A percentile compares a stretch with the other conserved stretches of the same genome.
These are phyloP conservation scores for Lasioglossum calceatum DNA, from an alignment of 2,888 invertebrate species.

Conservation along the genomic window DNA sequence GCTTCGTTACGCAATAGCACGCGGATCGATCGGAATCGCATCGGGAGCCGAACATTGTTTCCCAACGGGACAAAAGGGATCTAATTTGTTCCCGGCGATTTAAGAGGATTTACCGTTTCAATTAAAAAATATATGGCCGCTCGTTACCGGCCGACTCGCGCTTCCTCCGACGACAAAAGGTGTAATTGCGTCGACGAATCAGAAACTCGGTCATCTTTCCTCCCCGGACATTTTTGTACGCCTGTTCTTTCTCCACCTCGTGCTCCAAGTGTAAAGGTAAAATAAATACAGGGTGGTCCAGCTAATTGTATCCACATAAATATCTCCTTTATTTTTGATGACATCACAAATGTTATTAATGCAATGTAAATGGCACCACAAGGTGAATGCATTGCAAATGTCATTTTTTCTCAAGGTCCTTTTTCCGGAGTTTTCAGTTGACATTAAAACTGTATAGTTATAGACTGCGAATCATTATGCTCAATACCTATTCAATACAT, in stretches of 20 bases:
- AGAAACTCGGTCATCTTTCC: not conserved
- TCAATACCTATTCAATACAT: too few relatives aligned
- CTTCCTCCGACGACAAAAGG: slow-evolving; percentile 3
- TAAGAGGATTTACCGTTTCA: slow-evolving; percentile 34
- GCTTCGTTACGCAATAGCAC: slow-evolving; percentile 50
- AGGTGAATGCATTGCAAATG: too few relatives aligned
- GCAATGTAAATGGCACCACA: too few relatives aligned
- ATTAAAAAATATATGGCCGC: slow-evolving; percentile 12
- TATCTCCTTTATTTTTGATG: too few relatives aligned
- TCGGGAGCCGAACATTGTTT: slow-evolving; percentile 34
- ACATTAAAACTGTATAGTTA: too few relatives aligned
- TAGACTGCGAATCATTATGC: not conserved
- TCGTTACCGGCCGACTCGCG: slow-evolving; percentile 15
- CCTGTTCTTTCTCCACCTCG: not conserved
- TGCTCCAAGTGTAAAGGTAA: not conserved
- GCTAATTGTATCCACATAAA: too few relatives aligned
- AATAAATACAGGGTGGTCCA: too few relatives aligned
- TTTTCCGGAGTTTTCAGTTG: too few relatives aligned
- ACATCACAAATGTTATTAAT: too few relatives aligned
- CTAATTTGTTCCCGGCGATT: slow-evolving; percentile 23
- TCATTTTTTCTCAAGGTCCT: too few relatives aligned
- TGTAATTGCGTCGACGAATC: slow-evolving; percentile 21
- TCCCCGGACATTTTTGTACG: not conserved
- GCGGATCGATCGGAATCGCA: slow-evolving; percentile 35
- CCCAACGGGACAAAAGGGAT: slow-evolving; percentile 22